Base-by-base conservation (phyloP, 2,113 vertebrate species). In the Aplodontia rufa region DNA sequence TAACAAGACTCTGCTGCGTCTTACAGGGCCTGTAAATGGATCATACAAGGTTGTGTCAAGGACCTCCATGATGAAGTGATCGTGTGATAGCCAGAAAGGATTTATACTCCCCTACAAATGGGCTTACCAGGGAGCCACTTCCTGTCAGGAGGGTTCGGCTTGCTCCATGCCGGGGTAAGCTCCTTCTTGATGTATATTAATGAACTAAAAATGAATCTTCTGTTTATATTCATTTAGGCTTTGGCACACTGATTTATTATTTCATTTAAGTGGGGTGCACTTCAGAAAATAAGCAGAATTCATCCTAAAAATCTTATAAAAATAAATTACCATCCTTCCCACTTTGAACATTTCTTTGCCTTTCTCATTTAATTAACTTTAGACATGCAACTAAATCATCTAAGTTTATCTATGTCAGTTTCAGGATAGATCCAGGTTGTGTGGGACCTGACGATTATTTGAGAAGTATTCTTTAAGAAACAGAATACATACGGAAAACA, bases 241-340 rank as follows among this genome's bases (percentile, higher is more conserved):
- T 94, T 87, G 95, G 90, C n/a, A 94, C 90, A 84, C 58, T 71
- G 86, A 87, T 66, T 92, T 97, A 89, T 98, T 87, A 82, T 91
- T 95, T 94, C 80, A 93, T 64, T 51, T 91, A 96, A 94, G 93
- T 84, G 79, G 75, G 12, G 47, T 78, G 87, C 45, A 45, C 74
- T 83, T 95, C 74, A 93, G 79, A 93, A 97, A 97, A 96, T 55
- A 91, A 94, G 62, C n/a, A 19, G n/a, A 92, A 76, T 95, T 91
- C 37, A 69, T 80, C 42, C 93, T 83, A 71, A 91, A 79, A 75
- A 35, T 55, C 94, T 93, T 84, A 68, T 53, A 51, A 45, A 91
- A 91, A 78, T 37, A 93, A 93, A 87, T 35, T 14, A 32, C 62
- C 60, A 1, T 64, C 26, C 26, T 35, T 64, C 14, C 53, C 53